Conservation (phyloP, 2,797 vertebrate species). For the Falco novaeseelandiae region DNA sequence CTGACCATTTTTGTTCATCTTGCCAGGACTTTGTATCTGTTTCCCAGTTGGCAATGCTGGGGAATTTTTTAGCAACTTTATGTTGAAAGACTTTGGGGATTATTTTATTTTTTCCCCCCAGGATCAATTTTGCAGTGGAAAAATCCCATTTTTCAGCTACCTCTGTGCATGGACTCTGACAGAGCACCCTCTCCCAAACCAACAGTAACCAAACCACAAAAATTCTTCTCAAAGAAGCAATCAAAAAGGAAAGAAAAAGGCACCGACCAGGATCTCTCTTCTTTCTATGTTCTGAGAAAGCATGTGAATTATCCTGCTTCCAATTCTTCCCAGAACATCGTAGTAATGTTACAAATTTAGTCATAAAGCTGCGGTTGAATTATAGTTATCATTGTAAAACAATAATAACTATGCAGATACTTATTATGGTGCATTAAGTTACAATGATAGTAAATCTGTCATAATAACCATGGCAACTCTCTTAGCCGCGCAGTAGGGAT, state of each 20-base stretch:
- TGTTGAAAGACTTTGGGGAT: slow-evolving; percentile 16
- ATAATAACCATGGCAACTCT: slow-evolving; percentile 59
- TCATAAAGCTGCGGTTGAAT: slow-evolving; percentile 56
- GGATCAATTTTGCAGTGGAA: slow-evolving; percentile 48
- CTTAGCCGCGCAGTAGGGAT: slow-evolving; percentile 36
- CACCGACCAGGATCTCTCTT: not conserved
- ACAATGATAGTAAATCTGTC: slow-evolving; percentile 62
- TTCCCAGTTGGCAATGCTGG: slow-evolving; percentile 15
- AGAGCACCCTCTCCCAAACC: slow-evolving; percentile 50
- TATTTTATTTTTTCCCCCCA: not conserved
- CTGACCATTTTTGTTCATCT: slow-evolving; percentile 30
- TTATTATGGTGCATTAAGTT: slow-evolving; percentile 61
- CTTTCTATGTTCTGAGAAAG: slow-evolving; percentile 50
- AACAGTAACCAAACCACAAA: slow-evolving; percentile 58
- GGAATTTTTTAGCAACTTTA: not conserved
- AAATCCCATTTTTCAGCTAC: slow-evolving; percentile 54
- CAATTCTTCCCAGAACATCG: slow-evolving; percentile 38
- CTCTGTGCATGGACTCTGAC: slow-evolving; percentile 18
- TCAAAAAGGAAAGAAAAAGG: slow-evolving; percentile 40
- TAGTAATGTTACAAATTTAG: slow-evolving; percentile 58
- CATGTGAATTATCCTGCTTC: slow-evolving; percentile 33
- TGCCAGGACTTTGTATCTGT: slow-evolving; percentile 7
- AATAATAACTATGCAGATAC: slow-evolving; percentile 70
- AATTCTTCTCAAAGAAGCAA: slow-evolving; percentile 34
- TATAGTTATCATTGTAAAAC: slow-evolving; percentile 69